Evolutionary conservation across 2,888 invertebrate genomes (phyloP).

Genomic region (Lordiphosa andalusiaca): DNA sequence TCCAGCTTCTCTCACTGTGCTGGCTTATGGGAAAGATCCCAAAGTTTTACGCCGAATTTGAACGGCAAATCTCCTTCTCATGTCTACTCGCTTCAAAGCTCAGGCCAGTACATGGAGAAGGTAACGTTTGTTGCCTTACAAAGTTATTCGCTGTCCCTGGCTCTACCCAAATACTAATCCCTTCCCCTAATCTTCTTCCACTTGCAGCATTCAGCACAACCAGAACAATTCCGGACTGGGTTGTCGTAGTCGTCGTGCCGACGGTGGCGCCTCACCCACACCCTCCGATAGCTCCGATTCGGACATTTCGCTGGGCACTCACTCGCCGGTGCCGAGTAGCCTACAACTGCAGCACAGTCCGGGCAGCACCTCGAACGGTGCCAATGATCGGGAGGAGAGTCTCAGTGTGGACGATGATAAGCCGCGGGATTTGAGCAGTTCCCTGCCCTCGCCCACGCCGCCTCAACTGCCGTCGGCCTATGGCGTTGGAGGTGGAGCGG

Average conservation of each 20-base stretch:
- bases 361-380: constrained; percentile 80
- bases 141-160: no score
- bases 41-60: no score
- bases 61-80: no score
- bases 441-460: constrained; percentile 55
- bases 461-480: constrained; percentile 53
- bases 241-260: constrained; percentile 76
- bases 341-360: constrained; percentile 80
- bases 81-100: no score
- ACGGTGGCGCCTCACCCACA: constrained; percentile 78
- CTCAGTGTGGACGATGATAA: constrained; percentile 80
- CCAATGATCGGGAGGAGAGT: constrained; percentile 79
- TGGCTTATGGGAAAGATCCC: no score
- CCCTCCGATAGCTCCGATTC: constrained; percentile 80
- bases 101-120: no score
- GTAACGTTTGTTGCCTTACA: no score
- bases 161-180: not conserved
- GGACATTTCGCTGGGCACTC: constrained; percentile 80
- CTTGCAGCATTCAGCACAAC: constrained; percentile 79
- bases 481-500: constrained; percentile 23
- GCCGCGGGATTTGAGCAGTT: constrained; percentile 77
- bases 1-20: no score
- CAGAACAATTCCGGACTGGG: constrained; percentile 78
- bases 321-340: constrained; percentile 80
- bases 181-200: constrained; percentile 8